phyloP scores from a whole-genome alignment of 2,797 vertebrate species.

The Calcarius lapponicus region DNA sequence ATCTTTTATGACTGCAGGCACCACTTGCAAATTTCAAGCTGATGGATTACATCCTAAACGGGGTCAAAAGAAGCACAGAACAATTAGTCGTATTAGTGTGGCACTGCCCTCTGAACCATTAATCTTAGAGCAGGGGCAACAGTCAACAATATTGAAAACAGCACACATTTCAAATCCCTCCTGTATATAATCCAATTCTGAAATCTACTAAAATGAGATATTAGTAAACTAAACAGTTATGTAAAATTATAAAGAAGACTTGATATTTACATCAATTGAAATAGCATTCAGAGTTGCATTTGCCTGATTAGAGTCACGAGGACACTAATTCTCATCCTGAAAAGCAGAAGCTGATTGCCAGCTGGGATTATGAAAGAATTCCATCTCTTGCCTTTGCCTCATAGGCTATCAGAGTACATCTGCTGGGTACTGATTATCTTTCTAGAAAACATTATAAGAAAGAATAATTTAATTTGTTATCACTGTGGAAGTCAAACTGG shows the following conservation, averaged over 20 bases:
- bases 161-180: not conserved
- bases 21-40: not conserved
- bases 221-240: not conserved
- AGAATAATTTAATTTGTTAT: not conserved
- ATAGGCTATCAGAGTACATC: not conserved
- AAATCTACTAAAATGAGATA: not conserved
- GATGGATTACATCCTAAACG: conserved; percentile 18
- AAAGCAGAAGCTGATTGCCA: conserved; percentile 35
- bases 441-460: not conserved
- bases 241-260: not conserved
- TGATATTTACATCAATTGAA: not conserved
- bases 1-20: not conserved
- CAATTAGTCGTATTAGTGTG: conserved; percentile 26
- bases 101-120: not conserved
- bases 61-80: conserved; percentile 5
- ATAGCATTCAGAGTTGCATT: not conserved
- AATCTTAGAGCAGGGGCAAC: not conserved
- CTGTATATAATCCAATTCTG: not conserved
- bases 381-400: not conserved
- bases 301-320: conserved; percentile 21
- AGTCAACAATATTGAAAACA: not conserved
- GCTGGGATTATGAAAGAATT: conserved; percentile 38
- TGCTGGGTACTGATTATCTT: not conserved
- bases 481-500: not conserved
- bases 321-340: conserved; percentile 30